Conservation (phyloP, 30 jellyfish, hydroid and myxozoan genomes). For the Pelagia noctiluca region DNA sequence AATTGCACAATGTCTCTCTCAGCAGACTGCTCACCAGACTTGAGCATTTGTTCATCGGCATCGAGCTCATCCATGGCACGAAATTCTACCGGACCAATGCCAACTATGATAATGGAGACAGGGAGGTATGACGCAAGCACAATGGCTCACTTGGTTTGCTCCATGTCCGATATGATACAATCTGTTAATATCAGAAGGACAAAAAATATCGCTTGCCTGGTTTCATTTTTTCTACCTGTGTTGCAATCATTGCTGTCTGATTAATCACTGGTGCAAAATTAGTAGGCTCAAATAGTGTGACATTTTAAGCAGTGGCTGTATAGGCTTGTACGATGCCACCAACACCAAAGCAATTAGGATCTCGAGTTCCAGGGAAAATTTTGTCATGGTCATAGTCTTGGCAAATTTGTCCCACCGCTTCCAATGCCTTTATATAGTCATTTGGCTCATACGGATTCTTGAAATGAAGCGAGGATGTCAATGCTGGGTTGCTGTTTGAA, state of each 20-base stretch:
- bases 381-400: constrained; percentile 95
- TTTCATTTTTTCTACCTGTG: constrained; percentile 36
- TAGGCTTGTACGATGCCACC: constrained; percentile 93
- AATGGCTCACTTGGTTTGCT: constrained; percentile 82
- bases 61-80: constrained; percentile 95
- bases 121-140: constrained; percentile 86
- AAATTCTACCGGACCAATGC: constrained; percentile 94
- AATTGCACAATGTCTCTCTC: constrained; percentile 95
- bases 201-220: constrained; percentile 71
- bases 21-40: constrained; percentile 68
- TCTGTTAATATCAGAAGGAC: constrained; percentile 85
- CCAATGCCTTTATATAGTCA: constrained; percentile 83
- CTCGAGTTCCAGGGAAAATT: constrained; percentile 88
- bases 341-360: no score
- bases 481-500: constrained; percentile 90
- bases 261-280: constrained; percentile 87
- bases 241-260: constrained; percentile 77
- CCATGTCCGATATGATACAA: constrained; percentile 86
- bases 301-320: constrained; percentile 52
- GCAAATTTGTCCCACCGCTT: constrained; percentile 88
- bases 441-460: constrained; percentile 74
- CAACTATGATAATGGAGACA: constrained; percentile 92
- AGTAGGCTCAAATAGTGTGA: constrained; percentile 91
- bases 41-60: constrained; percentile 71
- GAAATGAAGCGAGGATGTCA: constrained; percentile 86